Base-by-base conservation (phyloP, 2,113 vertebrate species). In the Neofelis nebulosa region DNA sequence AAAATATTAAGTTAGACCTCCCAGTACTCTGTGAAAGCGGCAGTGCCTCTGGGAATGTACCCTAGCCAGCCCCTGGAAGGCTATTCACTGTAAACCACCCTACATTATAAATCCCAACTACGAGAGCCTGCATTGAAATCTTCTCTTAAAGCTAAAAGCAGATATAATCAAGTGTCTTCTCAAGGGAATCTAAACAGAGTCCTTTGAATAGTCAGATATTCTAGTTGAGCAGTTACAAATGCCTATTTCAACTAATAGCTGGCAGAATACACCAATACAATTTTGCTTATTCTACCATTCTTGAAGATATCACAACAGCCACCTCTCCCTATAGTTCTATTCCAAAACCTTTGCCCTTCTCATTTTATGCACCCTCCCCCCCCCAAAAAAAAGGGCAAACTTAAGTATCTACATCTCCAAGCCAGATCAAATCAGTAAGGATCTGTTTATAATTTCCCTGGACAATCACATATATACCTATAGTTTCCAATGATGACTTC, bases 81-180 rank as follows among this genome's bases (percentile, higher is more conserved):
- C 41, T 16, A 12, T 18, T 90, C 13, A 14, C 52, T 52, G 11
- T 38, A 65, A 86, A 57, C 25, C 84, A 71, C 6, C 36, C n/a
- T 84, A 0, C n/a, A 5, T 66, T 27, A 74, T 29, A 50, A 69
- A 91, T n/a, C 71, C 63, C 69, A 93, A 7, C 16, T 15, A 33
- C 10, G 85, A 81, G 33, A 48, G 4, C 38, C 57, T 66, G n/a
- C 16, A 36, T 8, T 48, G 61, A 90, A 41, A 57, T 31, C 71
- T 91, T 36, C 83, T 90, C 61, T 71, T 36, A 90, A 68, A 95
- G 25, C 18, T 83, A 57, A 93, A 95, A 74, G 69, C 63, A 86
- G 55, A 52, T 65, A 38, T 21, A 74, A 66, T 48, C 95, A 81
- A 29, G 45, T 68, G 0, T 80, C n/a, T 36, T 93, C 71, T 55